Conservation (phyloP, 2,888 invertebrate genomes). For the Pachymerium ferrugineum region DNA sequence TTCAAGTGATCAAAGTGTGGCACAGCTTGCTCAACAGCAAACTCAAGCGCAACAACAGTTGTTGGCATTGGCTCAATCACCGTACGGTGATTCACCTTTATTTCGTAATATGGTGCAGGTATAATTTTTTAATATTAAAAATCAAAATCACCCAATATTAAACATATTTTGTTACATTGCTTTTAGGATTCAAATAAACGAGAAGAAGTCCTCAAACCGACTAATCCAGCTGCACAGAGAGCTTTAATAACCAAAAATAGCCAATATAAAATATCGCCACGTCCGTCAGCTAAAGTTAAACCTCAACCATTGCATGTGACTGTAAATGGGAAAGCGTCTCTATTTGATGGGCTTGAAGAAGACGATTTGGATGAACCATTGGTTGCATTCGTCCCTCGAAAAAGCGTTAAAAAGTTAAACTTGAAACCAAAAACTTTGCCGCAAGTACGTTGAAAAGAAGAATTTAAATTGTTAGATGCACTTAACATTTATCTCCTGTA, state of each 20-base stretch:
- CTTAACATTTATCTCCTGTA: too few relatives aligned
- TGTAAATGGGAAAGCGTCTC: constrained; percentile 49
- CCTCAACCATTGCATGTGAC: constrained; percentile 53
- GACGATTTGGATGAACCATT: constrained; percentile 53
- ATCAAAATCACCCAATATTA: neutral
- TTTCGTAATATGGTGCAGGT: constrained; percentile 61
- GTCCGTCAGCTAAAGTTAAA: constrained; percentile 55
- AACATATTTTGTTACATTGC: neutral
- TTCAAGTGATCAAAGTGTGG: constrained; percentile 34
- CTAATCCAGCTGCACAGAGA: constrained; percentile 61
- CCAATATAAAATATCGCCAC: constrained; percentile 58
- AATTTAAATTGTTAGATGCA: neutral
- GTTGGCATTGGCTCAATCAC: constrained; percentile 61
- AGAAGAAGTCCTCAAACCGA: constrained; percentile 61
- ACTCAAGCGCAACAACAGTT: constrained; percentile 57
- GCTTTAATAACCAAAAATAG: constrained; percentile 47
- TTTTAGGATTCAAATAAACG: constrained; percentile 54
- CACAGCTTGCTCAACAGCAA: constrained; percentile 53
- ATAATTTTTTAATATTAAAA: neutral
- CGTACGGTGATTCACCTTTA: constrained; percentile 81
- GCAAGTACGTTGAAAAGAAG: neutral
- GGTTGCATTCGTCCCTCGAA: constrained; percentile 51
- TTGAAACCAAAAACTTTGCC: constrained; percentile 55
- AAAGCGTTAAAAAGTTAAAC: constrained; percentile 64
- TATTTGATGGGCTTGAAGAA: constrained; percentile 83